Conservation (phyloP, 2,113 vertebrate genomes). For the Chionis minor region DNA sequence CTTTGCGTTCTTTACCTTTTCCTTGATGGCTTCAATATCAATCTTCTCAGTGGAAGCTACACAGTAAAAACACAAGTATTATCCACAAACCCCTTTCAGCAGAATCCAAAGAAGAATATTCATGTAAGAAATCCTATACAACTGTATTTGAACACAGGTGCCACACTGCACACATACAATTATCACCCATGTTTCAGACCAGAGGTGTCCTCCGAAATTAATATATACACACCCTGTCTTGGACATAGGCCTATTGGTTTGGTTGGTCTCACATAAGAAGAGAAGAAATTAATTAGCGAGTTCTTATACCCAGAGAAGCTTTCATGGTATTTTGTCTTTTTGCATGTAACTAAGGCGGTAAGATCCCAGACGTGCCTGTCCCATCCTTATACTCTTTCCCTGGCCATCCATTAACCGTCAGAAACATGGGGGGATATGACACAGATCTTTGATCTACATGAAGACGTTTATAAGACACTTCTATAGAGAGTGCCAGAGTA, state of each 20-base stretch:
- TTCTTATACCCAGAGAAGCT: neutral
- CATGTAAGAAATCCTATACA: neutral
- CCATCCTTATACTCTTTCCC: no score
- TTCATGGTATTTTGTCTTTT: neutral
- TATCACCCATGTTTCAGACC: neutral
- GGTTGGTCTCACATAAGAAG: neutral
- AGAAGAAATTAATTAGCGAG: neutral
- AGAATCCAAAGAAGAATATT: neutral
- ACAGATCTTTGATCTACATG: no score
- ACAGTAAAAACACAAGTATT: neutral
- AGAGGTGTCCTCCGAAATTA: neutral
- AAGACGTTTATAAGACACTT: no score
- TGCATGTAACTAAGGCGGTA: neutral
- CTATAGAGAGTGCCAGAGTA: no score
- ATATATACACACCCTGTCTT: neutral
- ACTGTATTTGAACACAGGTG: neutral
- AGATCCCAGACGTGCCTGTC: no score
- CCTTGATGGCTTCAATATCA: slow-evolving; percentile 90
- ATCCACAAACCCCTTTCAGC: neutral
- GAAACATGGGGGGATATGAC: no score
- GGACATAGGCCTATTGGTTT: neutral
- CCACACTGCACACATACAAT: neutral
- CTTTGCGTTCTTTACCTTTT: slow-evolving; percentile 93
- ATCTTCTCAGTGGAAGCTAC: slow-evolving; percentile 84
- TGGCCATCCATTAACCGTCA: no score